These are phyloP conservation scores for Endotricha flammealis DNA, from an alignment of 2,888 invertebrate species.

Conservation along the genomic window DNA sequence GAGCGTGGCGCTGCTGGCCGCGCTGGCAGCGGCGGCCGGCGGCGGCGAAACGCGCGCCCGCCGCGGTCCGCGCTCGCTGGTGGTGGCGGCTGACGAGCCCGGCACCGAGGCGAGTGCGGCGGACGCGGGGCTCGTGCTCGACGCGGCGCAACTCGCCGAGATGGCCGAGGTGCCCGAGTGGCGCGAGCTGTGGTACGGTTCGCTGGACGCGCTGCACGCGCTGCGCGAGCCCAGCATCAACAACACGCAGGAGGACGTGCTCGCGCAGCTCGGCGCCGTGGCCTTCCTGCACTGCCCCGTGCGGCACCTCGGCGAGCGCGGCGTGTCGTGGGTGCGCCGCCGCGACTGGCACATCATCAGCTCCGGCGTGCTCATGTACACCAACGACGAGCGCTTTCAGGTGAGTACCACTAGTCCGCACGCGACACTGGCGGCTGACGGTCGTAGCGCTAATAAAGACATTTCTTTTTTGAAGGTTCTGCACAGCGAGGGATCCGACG, in stretches of 20 bases:
- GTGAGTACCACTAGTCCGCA: too few species aligned
- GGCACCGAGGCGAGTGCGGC: constrained; percentile 17
- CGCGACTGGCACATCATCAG: constrained; percentile 96
- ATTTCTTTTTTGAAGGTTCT: constrained; percentile 65
- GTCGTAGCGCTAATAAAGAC: too few species aligned
- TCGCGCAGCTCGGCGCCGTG: constrained; percentile 86
- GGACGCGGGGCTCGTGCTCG: constrained; percentile 19
- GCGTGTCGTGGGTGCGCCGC: constrained; percentile 93
- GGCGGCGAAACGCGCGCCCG: constrained; percentile 9
- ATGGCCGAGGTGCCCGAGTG: constrained; percentile 71
- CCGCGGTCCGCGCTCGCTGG: too few species aligned
- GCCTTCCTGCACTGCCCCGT: constrained; percentile 90
- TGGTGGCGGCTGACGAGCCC: constrained; percentile 15
- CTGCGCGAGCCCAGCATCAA: constrained; percentile 77
- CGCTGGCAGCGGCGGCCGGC: constrained; percentile 14
- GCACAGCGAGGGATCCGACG: constrained; percentile 91
- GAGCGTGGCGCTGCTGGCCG: constrained; percentile 12
- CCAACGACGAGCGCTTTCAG: constrained; percentile 91
- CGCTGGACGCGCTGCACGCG: constrained; percentile 54
- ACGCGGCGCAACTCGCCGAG: constrained; percentile 33
- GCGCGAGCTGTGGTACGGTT: constrained; percentile 81
- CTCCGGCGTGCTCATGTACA: constrained; percentile 92
- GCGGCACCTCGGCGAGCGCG: constrained; percentile 85
- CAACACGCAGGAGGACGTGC: constrained; percentile 86
- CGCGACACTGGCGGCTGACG: too few species aligned